phyloP scores from a whole-genome alignment of 30 jellyfish, hydroid and myxozoan genomes.

The Aurelia aurita complex sp. Pacific region DNA sequence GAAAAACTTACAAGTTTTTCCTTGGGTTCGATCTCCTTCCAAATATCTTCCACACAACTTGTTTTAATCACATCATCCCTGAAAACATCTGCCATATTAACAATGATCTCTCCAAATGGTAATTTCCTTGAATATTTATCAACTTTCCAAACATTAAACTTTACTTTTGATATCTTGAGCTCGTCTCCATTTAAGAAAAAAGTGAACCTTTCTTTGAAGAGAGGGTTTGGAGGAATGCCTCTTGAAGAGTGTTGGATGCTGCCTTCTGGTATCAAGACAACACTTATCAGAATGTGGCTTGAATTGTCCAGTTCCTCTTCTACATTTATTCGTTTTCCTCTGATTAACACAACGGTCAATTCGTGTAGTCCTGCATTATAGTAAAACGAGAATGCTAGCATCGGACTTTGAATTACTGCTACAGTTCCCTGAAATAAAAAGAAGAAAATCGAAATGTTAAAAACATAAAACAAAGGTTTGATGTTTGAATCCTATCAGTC shows the following conservation, averaged over 20 bases:
- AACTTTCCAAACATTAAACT: conserved; percentile 86
- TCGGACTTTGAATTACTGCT: background rate
- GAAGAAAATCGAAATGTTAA: too few relatives aligned
- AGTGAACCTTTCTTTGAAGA: conserved; percentile 65
- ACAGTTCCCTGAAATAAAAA: background rate
- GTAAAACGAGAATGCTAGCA: conserved; percentile 31
- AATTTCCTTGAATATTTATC: conserved; percentile 72
- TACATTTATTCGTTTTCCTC: conserved; percentile 22
- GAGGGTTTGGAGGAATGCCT: conserved; percentile 75
- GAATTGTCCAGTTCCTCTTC: background rate
- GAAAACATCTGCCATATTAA: conserved; percentile 53
- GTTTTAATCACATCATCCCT: conserved; percentile 4
- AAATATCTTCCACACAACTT: conserved; percentile 2
- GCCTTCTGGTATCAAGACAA: conserved; percentile 52
- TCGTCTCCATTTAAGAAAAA: conserved; percentile 39
- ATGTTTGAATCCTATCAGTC: too few relatives aligned
- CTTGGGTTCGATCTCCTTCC: conserved; percentile 32
- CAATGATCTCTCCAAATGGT: conserved; percentile 79
- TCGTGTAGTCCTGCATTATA: conserved; percentile 21
- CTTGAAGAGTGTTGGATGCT: conserved; percentile 42
- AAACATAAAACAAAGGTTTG: too few relatives aligned
- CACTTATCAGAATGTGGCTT: conserved; percentile 51
- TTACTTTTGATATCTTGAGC: conserved; percentile 24
- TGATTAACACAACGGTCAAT: conserved; percentile 29
- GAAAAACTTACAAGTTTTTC: conserved; percentile 34